Conservation (phyloP, 2,113 vertebrate species). For the Chaetorhynchus papuensis region DNA sequence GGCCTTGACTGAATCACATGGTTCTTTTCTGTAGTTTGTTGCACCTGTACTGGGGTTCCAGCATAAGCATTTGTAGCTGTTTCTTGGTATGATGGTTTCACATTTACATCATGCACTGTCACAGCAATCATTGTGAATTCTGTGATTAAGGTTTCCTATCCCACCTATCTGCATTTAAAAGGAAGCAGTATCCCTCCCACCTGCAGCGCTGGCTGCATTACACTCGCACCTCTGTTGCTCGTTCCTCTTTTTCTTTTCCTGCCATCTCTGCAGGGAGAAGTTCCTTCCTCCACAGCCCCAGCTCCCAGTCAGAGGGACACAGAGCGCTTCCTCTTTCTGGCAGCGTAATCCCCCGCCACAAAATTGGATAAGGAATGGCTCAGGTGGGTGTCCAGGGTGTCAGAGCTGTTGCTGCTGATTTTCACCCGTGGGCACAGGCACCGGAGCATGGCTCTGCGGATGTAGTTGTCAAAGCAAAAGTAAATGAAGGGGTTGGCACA, state of each 20-base stretch:
- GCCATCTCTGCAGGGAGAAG: not conserved
- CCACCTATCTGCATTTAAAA: not conserved
- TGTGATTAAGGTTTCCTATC: not conserved
- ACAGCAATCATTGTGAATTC: not conserved
- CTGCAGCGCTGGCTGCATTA: not conserved
- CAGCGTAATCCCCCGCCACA: not conserved
- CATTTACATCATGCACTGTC: not conserved
- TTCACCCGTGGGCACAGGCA: conserved; percentile 60
- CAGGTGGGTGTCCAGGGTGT: conserved; percentile 62
- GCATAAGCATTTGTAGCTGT: not conserved
- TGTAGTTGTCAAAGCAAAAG: conserved; percentile 70
- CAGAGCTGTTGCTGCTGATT: conserved; percentile 31
- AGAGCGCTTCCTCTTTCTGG: conserved; percentile 63
- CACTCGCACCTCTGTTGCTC: not conserved
- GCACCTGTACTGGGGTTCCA: not conserved
- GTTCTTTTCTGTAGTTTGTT: not conserved
- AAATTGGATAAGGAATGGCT: conserved; percentile 60
- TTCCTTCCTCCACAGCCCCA: not conserved
- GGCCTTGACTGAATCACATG: not conserved
- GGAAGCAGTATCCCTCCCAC: not conserved
- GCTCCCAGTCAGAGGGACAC: conserved; percentile 54
- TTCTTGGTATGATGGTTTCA: not conserved
- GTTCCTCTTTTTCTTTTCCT: not conserved
- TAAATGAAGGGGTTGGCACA: conserved; percentile 79
- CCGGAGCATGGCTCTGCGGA: conserved; percentile 50